Evolutionary conservation across 2,113 vertebrate genomes (phyloP), one percentile per base, ranked within the genome.

Genomic region (Puntigrus tetrazona): DNA sequence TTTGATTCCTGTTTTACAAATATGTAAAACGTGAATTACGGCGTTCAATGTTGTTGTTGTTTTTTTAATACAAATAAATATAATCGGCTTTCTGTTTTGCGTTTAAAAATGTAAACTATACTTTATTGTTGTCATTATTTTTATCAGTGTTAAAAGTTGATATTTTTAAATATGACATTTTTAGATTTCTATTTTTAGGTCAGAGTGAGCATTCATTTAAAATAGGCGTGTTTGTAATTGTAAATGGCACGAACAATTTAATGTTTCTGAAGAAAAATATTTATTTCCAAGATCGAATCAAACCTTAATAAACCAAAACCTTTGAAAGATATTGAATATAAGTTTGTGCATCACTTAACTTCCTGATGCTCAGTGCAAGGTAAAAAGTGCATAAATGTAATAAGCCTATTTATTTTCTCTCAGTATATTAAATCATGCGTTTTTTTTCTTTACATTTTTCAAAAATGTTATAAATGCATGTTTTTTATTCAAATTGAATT

Each of bases 1-100:
- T 25, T 78, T 55, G 43, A 85, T 41, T 57, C 63, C n/a, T 38
- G 31, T 27, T 84, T n/a, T 38, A 31, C 18, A 34, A 20, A 59
- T 45, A 10, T 25, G 27, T 18, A 75, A 55, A 85, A 47, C 63
- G 36, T 31, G 47, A n/a, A 73, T 25, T 75, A 22, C 9, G 25
- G 7, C 7, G 27, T 31, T n/a, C 13, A 0, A 36, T 18, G n/a
- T n/a, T n/a, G n/a, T n/a, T n/a, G n/a, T n/a, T n/a, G n/a, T n/a
- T n/a, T n/a, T 75, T 75, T 31, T 50, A 29, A 75, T 20, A 3
- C 22, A 55, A 22, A 55, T 22, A 55, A 55, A 55, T 55, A 22
- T 55, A 55, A 13, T 8, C 41, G 7, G 36, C 36, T 38, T 38
- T 38, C 3, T 38, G 6, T 38, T 38, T 38, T 38, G 6, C 6